A percentile compares a stretch with the other conserved stretches of the same genome.
These are phyloP conservation scores for Dicyrtoma fusca DNA, from an alignment of 2,888 invertebrate genomes.

Conservation along the genomic window DNA sequence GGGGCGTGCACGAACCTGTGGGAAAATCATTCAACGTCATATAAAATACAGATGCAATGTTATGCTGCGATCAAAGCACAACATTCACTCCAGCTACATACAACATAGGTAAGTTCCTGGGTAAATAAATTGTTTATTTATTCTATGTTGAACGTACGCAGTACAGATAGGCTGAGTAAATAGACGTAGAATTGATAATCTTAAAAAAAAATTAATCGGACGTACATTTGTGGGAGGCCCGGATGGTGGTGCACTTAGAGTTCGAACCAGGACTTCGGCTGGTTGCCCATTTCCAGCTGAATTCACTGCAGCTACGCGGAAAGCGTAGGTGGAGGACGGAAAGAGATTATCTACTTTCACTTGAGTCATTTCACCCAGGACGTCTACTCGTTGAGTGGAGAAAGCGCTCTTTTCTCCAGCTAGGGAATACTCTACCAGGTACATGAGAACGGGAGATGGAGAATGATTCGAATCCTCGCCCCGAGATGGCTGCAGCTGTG, in stretches of 20 bases:
- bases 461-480: slow-evolving; percentile 13
- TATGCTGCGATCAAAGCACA: too few species aligned
- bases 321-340: slow-evolving; percentile 52
- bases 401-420: slow-evolving; percentile 36
- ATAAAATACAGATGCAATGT: too few species aligned
- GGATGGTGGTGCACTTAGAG: slow-evolving; percentile 52
- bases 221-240: slow-evolving; percentile 50
- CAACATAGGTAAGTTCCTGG: too few species aligned
- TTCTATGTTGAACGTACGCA: background rate
- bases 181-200: background rate
- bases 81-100: too few species aligned
- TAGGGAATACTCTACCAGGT: slow-evolving; percentile 52
- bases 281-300: slow-evolving; percentile 52
- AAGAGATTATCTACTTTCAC: slow-evolving; percentile 51
- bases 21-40: too few species aligned
- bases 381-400: slow-evolving; percentile 39
- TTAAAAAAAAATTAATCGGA: background rate
- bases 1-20: slow-evolving; percentile 50
- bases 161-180: background rate
- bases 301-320: slow-evolving; percentile 54
- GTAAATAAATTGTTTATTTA: too few species aligned
- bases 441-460: slow-evolving; percentile 43
- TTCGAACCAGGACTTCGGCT: slow-evolving; percentile 48
- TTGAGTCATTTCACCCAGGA: slow-evolving; percentile 44
- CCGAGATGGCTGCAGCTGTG: background rate